Percentiles rank a stretch among this genome's conserved stretches.
Evolutionary conservation across 2,888 invertebrate genomes (phyloP).

Genomic region (Balanococcus diminutus): DNA sequence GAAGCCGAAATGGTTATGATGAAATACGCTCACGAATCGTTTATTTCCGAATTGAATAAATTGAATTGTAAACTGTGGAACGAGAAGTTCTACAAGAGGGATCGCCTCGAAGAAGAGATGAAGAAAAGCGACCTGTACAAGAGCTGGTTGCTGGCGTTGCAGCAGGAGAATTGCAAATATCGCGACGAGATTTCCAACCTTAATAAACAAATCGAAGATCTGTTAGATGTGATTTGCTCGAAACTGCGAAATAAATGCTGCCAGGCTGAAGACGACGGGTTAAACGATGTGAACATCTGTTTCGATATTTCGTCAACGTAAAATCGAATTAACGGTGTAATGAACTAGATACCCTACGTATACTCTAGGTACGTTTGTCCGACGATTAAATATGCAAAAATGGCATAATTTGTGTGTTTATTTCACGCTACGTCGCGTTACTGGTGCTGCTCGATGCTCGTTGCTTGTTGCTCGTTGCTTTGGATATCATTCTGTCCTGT

Average conservation of each 20-base stretch:
- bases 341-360: not conserved
- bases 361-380: not conserved
- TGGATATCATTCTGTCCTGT: too few relatives aligned
- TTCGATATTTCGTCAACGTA: not conserved
- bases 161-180: not conserved
- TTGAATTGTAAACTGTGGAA: conserved; percentile 19
- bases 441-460: not conserved
- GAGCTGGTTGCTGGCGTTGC: not conserved
- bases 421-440: not conserved
- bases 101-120: conserved; percentile 6
- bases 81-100: not conserved
- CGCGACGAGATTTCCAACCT: not conserved
- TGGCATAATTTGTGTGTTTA: not conserved
- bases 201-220: not conserved
- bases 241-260: not conserved
- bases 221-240: not conserved
- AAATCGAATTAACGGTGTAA: not conserved
- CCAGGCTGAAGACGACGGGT: not conserved
- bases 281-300: not conserved
- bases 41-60: conserved; percentile 39
- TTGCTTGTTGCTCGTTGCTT: too few relatives aligned
- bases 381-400: not conserved
- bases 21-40: not conserved
- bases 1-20: conserved; percentile 10
- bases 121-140: not conserved